These are phyloP conservation scores for Zaprionus vittiger DNA, from an alignment of 1,140 invertebrate species.

Conservation along the genomic window DNA sequence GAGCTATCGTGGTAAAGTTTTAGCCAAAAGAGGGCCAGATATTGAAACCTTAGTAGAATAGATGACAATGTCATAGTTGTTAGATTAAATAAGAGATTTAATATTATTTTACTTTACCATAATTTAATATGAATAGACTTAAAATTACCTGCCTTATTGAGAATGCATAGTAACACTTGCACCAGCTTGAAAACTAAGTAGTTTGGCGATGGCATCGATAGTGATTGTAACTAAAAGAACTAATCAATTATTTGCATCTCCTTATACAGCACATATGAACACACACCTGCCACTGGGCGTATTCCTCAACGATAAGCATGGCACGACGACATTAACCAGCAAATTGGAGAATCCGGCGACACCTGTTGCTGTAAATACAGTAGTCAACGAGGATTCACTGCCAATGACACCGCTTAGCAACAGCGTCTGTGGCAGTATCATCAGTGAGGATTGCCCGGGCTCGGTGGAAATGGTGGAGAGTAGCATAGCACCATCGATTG, in stretches of 20 bases:
- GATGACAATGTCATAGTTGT: neutral
- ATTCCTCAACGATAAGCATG: slow-evolving; percentile 59
- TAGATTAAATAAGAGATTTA: slow-evolving; percentile 12
- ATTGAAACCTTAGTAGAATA: neutral
- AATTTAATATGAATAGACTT: neutral
- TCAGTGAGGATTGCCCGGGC: slow-evolving; percentile 55
- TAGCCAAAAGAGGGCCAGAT: neutral
- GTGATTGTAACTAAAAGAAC: neutral
- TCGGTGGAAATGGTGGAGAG: slow-evolving; percentile 65
- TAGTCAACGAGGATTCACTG: slow-evolving; percentile 27
- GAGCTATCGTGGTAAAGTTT: slow-evolving; percentile 78
- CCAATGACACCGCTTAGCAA: slow-evolving; percentile 42
- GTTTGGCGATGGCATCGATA: neutral
- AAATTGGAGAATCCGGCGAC: slow-evolving; percentile 29
- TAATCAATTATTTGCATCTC: slow-evolving; percentile 13
- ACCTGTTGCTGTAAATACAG: neutral
- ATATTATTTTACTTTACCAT: neutral
- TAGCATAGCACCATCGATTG: slow-evolving; percentile 45
- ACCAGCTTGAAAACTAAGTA: slow-evolving; percentile 37
- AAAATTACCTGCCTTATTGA: slow-evolving; percentile 11
- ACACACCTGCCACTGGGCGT: slow-evolving; percentile 65
- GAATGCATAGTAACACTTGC: slow-evolving; percentile 40
- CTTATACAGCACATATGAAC: slow-evolving; percentile 65
- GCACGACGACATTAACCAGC: slow-evolving; percentile 24
- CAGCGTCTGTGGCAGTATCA: slow-evolving; percentile 19